A percentile compares a stretch with the other conserved stretches of the same genome.
phyloP scores from a whole-genome alignment of 2,113 vertebrate species.

The Chunga burmeisteri region DNA sequence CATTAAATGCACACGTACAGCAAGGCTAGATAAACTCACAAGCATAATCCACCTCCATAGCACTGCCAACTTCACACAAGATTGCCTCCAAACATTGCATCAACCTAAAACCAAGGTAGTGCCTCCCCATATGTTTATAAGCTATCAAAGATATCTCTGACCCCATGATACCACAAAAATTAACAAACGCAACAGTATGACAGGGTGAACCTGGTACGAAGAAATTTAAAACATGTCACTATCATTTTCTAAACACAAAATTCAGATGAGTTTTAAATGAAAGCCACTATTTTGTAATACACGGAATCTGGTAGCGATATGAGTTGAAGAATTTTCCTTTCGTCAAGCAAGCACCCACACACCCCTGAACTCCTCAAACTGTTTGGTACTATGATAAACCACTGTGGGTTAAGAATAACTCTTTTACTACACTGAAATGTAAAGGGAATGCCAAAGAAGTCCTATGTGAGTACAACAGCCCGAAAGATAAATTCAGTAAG shows the following conservation, averaged over 20 bases:
- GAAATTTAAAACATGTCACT: not conserved
- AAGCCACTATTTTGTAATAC: not conserved
- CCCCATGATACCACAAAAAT: not conserved
- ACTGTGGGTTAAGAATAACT: not conserved
- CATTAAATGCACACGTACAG: rapidly evolving
- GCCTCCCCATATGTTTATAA: not conserved
- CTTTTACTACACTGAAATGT: not conserved
- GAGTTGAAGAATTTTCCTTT: not conserved
- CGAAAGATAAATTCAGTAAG: not conserved
- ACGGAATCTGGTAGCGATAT: not conserved
- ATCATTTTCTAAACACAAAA: not conserved
- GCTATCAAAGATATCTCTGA: not conserved
- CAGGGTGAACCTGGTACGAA: not conserved
- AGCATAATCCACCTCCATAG: not conserved
- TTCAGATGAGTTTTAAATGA: not conserved
- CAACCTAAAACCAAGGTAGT: not conserved
- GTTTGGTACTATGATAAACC: not conserved
- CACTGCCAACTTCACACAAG: not conserved
- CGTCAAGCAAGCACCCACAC: not conserved
- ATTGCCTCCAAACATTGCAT: not conserved
- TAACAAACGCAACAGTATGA: not conserved
- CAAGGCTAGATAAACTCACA: not conserved
- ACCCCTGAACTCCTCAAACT: not conserved
- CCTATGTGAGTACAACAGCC: not conserved
- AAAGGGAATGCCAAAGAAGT: not conserved